phyloP scores from a whole-genome alignment of 2,888 invertebrate species.

The Limenitis camilla region DNA sequence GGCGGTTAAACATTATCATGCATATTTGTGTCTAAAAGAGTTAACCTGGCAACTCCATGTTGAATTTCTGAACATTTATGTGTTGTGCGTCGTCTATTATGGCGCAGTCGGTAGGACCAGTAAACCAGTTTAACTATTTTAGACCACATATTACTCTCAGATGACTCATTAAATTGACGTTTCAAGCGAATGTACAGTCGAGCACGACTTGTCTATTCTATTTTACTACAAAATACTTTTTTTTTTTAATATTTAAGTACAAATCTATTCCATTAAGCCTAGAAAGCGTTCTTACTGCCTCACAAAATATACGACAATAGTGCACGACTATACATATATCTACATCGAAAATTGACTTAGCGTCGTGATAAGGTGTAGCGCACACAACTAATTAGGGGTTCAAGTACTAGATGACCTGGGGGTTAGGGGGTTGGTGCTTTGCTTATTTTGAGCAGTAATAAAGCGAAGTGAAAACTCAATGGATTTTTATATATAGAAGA shows the following conservation, averaged over 20 bases:
- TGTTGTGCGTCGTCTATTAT: too few relatives aligned
- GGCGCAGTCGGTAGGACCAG: not conserved
- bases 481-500: too few relatives aligned
- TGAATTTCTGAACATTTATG: too few relatives aligned
- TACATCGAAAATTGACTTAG: conserved; percentile 43
- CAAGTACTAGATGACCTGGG: too few relatives aligned
- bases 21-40: too few relatives aligned
- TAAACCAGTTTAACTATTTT: conserved; percentile 8
- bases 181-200: conserved; percentile 43
- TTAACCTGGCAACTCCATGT: too few relatives aligned
- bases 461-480: too few relatives aligned
- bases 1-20: not conserved
- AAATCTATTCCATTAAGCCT: conserved; percentile 41
- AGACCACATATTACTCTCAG: conserved; percentile 11
- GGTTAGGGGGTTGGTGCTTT: too few relatives aligned
- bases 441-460: too few relatives aligned
- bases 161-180: conserved; percentile 40
- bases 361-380: conserved; percentile 9
- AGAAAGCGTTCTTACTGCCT: conserved; percentile 42
- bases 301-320: conserved; percentile 50
- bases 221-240: conserved; percentile 21
- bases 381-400: too few relatives aligned
- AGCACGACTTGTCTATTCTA: conserved; percentile 37
- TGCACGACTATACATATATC: conserved; percentile 50
- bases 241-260: conserved; percentile 27